Conservation (phyloP, 2,888 invertebrate genomes). For the Acrobasis suavella region DNA sequence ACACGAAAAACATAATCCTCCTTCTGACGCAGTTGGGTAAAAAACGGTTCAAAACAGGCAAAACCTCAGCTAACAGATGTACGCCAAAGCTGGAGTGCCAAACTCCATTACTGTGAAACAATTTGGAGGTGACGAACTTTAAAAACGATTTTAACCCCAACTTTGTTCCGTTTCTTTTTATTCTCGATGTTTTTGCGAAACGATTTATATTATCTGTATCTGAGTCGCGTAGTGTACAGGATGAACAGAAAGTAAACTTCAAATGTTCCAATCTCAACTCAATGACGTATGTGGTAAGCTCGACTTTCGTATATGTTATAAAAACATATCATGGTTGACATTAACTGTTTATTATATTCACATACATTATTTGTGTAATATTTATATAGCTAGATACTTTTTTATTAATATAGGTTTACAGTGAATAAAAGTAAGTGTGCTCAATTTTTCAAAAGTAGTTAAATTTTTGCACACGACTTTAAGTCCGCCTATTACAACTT, state of each 20-base stretch:
- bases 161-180: conserved; percentile 25
- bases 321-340: too few species aligned
- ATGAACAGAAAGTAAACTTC: background rate
- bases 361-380: too few species aligned
- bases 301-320: too few species aligned
- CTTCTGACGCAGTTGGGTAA: too few species aligned
- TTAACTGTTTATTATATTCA: too few species aligned
- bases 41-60: conserved; percentile 35
- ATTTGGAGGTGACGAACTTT: conserved; percentile 47
- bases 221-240: background rate
- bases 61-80: conserved; percentile 22
- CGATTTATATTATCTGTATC: conserved; percentile 15
- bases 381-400: too few species aligned
- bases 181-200: conserved; percentile 12
- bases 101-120: conserved; percentile 40
- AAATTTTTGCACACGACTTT: too few species aligned
- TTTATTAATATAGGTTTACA: too few species aligned
- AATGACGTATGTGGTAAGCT: background rate
- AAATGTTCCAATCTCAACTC: background rate
- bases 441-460: too few species aligned
- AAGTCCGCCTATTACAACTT: too few species aligned
- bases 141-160: conserved; percentile 42
- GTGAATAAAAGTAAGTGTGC: too few species aligned
- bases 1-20: background rate
- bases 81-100: conserved; percentile 25